Conservation (phyloP, 2,888 invertebrate genomes). For the Thera britannica region DNA sequence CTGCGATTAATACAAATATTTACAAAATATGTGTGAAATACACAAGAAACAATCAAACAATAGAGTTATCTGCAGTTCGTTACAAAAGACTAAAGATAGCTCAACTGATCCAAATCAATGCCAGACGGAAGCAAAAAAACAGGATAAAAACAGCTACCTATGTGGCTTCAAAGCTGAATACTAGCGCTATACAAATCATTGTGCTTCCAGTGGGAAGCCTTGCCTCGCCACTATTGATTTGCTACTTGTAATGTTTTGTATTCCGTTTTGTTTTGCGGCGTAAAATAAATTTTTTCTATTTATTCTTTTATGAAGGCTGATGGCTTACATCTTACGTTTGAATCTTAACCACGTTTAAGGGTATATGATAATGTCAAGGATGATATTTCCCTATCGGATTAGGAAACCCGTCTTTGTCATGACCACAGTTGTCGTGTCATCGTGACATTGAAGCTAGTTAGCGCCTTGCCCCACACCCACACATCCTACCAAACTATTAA, state of each 20-base stretch:
- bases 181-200: too few species aligned
- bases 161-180: too few species aligned
- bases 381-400: constrained; percentile 42
- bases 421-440: constrained; percentile 38
- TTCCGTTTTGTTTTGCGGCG: neutral
- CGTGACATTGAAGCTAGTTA: constrained; percentile 58
- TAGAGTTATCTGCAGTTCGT: too few species aligned
- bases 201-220: too few species aligned
- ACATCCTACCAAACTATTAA: constrained; percentile 25
- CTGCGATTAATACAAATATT: too few species aligned
- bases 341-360: neutral
- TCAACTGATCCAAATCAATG: too few species aligned
- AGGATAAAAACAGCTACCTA: too few species aligned
- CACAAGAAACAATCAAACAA: too few species aligned
- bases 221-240: neutral
- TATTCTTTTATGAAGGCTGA: neutral
- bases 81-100: too few species aligned
- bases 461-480: constrained; percentile 32
- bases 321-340: neutral
- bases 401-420: constrained; percentile 36
- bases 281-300: neutral
- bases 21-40: too few species aligned
- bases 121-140: too few species aligned
- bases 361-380: constrained; percentile 60
- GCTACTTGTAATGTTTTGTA: neutral